These are phyloP conservation scores for Rhimphoctona megacephalus DNA, from an alignment of 2,888 invertebrate species.

Conservation along the genomic window DNA sequence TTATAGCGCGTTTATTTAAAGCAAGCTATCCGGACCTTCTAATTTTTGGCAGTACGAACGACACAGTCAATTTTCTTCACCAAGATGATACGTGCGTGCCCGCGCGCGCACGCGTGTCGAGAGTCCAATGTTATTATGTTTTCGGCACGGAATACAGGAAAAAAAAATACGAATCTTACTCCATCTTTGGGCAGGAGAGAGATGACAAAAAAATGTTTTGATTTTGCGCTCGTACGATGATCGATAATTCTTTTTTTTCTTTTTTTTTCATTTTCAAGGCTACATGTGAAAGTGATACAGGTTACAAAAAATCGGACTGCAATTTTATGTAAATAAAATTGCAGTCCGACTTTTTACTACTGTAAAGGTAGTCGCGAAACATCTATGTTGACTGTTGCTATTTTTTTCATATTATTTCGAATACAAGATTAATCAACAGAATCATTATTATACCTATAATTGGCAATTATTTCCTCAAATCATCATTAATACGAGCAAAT, in stretches of 20 bases:
- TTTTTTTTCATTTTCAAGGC: slow-evolving; percentile 22
- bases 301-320: not conserved
- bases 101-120: not conserved
- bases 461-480: not conserved
- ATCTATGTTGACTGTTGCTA: not conserved
- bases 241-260: slow-evolving; percentile 5
- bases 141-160: slow-evolving; percentile 4
- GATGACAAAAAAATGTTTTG: slow-evolving; percentile 1
- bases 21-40: slow-evolving; percentile 66
- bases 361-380: slow-evolving; percentile 1
- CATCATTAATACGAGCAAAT: too few species aligned
- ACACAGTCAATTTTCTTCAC: slow-evolving; percentile 54
- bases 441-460: not conserved
- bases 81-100: not conserved
- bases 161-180: not conserved
- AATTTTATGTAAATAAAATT: slow-evolving; percentile 4
- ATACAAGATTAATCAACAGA: not conserved
- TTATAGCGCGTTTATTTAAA: slow-evolving; percentile 68
- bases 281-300: slow-evolving; percentile 26
- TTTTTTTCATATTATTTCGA: not conserved
- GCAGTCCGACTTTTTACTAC: not conserved
- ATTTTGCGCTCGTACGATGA: not conserved
- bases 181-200: slow-evolving; percentile 7
- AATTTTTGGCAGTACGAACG: slow-evolving; percentile 63
- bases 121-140: slow-evolving; percentile 21